A percentile compares a stretch with the other conserved stretches of the same genome.
These are phyloP conservation scores for Druon quercuslanigerum DNA, from an alignment of 1,140 invertebrate species.

Conservation along the genomic window DNA sequence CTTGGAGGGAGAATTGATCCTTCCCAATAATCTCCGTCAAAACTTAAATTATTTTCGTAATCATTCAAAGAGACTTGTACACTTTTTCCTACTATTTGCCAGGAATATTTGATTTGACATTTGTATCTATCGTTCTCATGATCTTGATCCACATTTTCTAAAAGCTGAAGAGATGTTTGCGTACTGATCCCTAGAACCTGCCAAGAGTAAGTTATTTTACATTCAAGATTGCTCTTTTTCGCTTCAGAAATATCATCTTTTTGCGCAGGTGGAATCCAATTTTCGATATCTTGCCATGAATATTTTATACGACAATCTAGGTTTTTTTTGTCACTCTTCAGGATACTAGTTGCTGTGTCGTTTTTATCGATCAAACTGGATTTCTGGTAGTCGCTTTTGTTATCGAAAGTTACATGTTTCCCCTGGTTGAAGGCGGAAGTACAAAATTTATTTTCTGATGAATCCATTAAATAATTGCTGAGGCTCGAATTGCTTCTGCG, in stretches of 20 bases:
- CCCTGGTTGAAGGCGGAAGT: no score
- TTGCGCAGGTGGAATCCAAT: constrained; percentile 40
- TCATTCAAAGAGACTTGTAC: constrained; percentile 48
- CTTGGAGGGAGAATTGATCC: constrained; percentile 42
- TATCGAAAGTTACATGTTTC: no score
- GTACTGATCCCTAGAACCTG: constrained; percentile 52
- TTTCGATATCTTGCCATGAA: constrained; percentile 43
- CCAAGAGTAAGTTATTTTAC: constrained; percentile 61
- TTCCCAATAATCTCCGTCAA: constrained; percentile 42
- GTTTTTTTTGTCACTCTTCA: no score
- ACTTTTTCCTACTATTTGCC: constrained; percentile 59
- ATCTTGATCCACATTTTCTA: constrained; percentile 29
- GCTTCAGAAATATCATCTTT: constrained; percentile 29
- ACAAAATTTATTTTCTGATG: not conserved
- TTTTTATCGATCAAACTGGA: no score
- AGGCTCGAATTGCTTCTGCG: not conserved
- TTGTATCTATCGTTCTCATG: constrained; percentile 31
- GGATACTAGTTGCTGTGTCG: no score
- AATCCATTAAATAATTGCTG: not conserved
- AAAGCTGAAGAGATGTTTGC: constrained; percentile 53
- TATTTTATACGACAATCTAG: constrained; percentile 37
- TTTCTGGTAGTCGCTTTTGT: no score
- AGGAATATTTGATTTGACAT: constrained; percentile 58
- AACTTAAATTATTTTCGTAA: not conserved
- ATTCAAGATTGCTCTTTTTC: constrained; percentile 32